Evolutionary conservation across 2,888 invertebrate genomes (phyloP).

Genomic region (Eupeodes latifasciatus): DNA sequence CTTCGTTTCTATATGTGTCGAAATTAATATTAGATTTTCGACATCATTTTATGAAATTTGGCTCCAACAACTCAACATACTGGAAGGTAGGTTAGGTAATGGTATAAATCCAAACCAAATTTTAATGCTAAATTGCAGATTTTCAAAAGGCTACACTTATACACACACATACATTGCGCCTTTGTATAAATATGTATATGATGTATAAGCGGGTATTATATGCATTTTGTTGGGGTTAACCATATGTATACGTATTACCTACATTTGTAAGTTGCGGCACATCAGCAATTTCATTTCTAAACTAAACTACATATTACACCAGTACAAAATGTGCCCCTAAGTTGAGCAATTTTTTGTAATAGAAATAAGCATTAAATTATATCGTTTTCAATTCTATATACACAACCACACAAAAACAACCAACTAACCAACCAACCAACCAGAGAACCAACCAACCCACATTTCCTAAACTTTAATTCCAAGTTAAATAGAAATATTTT

Average conservation of each 20-base stretch:
- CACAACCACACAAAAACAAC: background rate
- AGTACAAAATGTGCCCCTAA: background rate
- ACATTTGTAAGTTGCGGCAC: background rate
- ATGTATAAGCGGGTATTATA: background rate
- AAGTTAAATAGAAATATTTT: background rate
- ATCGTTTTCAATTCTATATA: constrained; percentile 9
- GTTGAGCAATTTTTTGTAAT: background rate
- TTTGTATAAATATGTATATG: background rate
- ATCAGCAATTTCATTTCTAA: constrained; percentile 24
- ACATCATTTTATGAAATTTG: constrained; percentile 52
- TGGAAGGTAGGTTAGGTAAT: no score
- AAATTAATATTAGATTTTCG: constrained; percentile 50
- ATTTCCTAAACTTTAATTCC: constrained; percentile 4
- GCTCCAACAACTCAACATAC: background rate
- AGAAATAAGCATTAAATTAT: background rate
- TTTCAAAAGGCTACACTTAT: constrained; percentile 21
- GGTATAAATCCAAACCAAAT: constrained; percentile 16
- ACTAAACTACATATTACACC: background rate
- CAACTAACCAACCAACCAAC: background rate
- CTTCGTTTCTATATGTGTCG: background rate
- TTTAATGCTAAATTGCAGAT: constrained; percentile 52
- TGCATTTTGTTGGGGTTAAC: constrained; percentile 50
- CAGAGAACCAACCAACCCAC: background rate
- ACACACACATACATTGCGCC: background rate
- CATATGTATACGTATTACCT: background rate